Evolutionary conservation across 2,113 vertebrate species (phyloP).

Genomic region (Cynocephalus volans): DNA sequence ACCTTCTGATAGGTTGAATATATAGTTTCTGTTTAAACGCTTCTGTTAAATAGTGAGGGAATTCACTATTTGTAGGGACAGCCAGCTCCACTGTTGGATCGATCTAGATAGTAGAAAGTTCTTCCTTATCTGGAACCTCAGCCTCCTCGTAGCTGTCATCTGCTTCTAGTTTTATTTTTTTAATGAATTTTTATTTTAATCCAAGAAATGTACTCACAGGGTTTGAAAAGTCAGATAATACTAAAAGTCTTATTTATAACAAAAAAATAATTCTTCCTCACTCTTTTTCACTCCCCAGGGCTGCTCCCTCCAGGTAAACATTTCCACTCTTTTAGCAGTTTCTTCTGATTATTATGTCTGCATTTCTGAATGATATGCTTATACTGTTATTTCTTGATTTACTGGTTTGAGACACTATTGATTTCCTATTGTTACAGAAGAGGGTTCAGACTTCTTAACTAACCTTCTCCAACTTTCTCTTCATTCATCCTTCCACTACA

Average conservation of each 20-base stretch:
- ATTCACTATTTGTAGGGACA: not conserved
- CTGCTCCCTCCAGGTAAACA: not conserved
- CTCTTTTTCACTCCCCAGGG: not conserved
- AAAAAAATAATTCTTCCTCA: conserved; percentile 21
- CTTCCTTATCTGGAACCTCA: conserved; percentile 9
- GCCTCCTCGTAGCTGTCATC: not conserved
- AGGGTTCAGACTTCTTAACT: not conserved
- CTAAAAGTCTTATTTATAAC: not conserved
- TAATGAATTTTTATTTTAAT: conserved; percentile 60
- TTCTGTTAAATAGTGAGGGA: not conserved
- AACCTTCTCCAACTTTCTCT: not conserved
- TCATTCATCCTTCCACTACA: not conserved
- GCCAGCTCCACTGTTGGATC: not conserved
- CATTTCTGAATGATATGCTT: not conserved
- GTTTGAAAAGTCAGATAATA: conserved; percentile 21
- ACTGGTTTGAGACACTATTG: not conserved
- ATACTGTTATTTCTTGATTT: not conserved
- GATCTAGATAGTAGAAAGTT: conserved; percentile 17
- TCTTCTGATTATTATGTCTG: not conserved
- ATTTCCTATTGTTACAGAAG: conserved; percentile 26
- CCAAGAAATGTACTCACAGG: not conserved
- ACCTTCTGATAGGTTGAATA: not conserved
- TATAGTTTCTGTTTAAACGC: not conserved
- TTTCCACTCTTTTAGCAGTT: not conserved
- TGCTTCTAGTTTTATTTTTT: not conserved